Evolutionary conservation across 2,888 invertebrate species (phyloP).

Genomic region (Reticulitermes lucifugus): DNA sequence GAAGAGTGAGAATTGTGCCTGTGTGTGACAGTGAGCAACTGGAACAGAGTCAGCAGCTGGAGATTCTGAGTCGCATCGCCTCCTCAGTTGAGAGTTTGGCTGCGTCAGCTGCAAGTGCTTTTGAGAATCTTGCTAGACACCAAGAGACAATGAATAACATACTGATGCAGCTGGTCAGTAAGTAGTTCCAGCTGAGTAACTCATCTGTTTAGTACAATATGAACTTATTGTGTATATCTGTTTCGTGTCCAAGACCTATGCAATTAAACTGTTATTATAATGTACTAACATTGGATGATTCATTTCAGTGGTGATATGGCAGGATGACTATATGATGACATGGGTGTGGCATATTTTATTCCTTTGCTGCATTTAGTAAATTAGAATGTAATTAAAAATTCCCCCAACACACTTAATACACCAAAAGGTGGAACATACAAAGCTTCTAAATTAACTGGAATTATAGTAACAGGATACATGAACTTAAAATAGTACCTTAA

Average conservation of each 20-base stretch:
- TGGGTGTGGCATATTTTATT: too few species aligned
- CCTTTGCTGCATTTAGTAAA: too few species aligned
- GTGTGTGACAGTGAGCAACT: conserved; percentile 23
- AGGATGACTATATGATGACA: too few species aligned
- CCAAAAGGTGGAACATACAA: too few species aligned
- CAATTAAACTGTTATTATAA: too few species aligned
- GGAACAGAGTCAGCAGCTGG: conserved; percentile 13
- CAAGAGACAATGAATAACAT: conserved; percentile 33
- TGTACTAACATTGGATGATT: too few species aligned
- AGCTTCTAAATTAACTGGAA: too few species aligned
- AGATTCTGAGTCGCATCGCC: conserved; percentile 30
- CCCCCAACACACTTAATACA: too few species aligned
- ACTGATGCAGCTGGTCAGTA: neutral
- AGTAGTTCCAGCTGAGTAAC: neutral
- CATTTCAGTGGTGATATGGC: too few species aligned
- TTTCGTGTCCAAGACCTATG: neutral
- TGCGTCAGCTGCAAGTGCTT: neutral
- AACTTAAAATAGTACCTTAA: too few species aligned
- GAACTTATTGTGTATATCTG: neutral
- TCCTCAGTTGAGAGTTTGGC: conserved; percentile 25
- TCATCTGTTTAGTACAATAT: neutral
- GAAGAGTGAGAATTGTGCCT: neutral
- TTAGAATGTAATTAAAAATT: too few species aligned
- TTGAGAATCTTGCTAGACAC: conserved; percentile 32
- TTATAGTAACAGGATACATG: too few species aligned